Conservation (phyloP, 2,888 invertebrate genomes). For the Acrocyrtus sp. region DNA sequence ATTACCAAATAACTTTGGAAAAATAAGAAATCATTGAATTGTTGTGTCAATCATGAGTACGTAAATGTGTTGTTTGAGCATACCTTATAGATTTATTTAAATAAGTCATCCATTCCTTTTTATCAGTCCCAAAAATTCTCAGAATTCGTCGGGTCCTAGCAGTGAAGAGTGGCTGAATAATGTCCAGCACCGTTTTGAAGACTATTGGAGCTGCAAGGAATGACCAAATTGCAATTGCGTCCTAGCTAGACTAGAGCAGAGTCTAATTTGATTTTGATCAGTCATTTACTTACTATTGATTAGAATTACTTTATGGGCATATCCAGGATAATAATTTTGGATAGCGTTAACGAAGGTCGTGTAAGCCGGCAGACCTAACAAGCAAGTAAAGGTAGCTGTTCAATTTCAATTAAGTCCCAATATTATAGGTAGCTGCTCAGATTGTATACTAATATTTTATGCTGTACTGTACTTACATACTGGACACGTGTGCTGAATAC, state of each 20-base stretch:
- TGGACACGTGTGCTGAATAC: constrained; percentile 17
- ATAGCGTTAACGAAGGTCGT: constrained; percentile 7
- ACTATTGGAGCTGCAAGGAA: constrained; percentile 20
- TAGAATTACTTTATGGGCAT: constrained; percentile 6
- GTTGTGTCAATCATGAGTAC: too few species aligned
- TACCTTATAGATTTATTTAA: too few species aligned
- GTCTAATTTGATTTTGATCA: not conserved
- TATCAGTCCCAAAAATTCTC: constrained; percentile 28
- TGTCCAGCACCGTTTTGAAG: constrained; percentile 16
- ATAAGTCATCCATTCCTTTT: constrained; percentile 18
- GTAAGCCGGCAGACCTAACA: constrained; percentile 16
- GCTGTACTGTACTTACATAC: constrained; percentile 9
- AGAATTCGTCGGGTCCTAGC: constrained; percentile 3
- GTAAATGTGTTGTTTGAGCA: too few species aligned
- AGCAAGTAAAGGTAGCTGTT: too few species aligned
- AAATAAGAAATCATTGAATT: too few species aligned
- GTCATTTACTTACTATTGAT: constrained; percentile 33
- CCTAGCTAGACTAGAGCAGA: too few species aligned
- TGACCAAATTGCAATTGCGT: too few species aligned
- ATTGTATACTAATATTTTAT: not conserved
- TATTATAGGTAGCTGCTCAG: not conserved
- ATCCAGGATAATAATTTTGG: constrained; percentile 19
- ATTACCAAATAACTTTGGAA: too few species aligned
- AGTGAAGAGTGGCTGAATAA: constrained; percentile 12
- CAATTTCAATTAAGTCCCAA: not conserved